Percentiles rank a stretch among this genome's conserved stretches.
These are phyloP conservation scores for Sebastiscus albofasciatus DNA, from an alignment of 2,797 vertebrate species.

Conservation along the genomic window DNA sequence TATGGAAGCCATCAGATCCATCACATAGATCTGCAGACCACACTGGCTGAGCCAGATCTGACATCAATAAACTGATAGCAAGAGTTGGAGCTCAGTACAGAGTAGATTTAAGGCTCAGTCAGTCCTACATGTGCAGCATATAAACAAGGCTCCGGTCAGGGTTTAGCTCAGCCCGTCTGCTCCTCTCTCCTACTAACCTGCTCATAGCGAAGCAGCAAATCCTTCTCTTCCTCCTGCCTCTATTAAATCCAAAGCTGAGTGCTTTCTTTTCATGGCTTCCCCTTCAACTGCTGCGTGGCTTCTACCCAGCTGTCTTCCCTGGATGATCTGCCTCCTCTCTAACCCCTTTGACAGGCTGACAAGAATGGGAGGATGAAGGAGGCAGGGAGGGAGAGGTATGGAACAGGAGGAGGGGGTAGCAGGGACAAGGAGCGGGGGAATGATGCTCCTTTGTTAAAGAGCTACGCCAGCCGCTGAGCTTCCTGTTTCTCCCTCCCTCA, in stretches of 20 bases:
- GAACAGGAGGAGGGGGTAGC: not conserved
- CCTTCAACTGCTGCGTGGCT: not conserved
- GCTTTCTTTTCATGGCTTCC: constrained; percentile 12
- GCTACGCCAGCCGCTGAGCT: not conserved
- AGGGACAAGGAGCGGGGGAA: not conserved
- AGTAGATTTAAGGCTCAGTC: constrained; percentile 5
- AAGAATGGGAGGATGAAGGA: not conserved
- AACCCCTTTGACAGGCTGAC: not conserved
- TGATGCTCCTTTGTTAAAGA: constrained; percentile 55
- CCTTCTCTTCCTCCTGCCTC: constrained; percentile 28
- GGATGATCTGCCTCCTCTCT: not conserved
- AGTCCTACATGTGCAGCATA: constrained; percentile 28
- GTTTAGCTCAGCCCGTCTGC: not conserved
- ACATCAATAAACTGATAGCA: not conserved
- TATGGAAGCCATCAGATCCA: not conserved
- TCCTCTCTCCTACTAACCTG: constrained; percentile 54
- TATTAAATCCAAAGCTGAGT: constrained; percentile 2
- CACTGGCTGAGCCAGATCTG: constrained; percentile 5
- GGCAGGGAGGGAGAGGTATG: constrained; percentile 11
- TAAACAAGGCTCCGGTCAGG: constrained; percentile 26
- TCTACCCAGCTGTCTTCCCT: constrained; percentile 17
- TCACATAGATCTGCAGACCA: not conserved
- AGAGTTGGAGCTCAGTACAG: not conserved
- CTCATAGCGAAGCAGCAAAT: constrained; percentile 32
- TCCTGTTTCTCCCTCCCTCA: not conserved